A percentile compares a stretch with the other conserved stretches of the same genome.
These are phyloP conservation scores for Anhinga rufa DNA, from an alignment of 2,113 vertebrate genomes.

Conservation along the genomic window DNA sequence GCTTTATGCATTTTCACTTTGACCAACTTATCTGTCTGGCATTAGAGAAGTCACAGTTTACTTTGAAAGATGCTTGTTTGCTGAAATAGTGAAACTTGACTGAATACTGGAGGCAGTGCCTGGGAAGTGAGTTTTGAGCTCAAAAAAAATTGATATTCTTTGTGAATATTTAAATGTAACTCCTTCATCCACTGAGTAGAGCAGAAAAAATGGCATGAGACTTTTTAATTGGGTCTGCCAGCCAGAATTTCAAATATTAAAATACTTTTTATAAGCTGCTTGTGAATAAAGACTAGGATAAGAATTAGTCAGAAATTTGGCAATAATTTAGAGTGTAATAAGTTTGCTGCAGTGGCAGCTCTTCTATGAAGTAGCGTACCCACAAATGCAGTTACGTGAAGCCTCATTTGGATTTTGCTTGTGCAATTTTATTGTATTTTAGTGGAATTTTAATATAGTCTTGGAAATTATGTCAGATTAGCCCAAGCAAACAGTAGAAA, in stretches of 20 bases:
- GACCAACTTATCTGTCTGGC: neutral
- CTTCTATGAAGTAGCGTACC: neutral
- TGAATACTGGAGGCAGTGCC: neutral
- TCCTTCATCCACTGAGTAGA: neutral
- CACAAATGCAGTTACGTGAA: neutral
- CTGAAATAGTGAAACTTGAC: neutral
- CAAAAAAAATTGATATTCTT: neutral
- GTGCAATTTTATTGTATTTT: neutral
- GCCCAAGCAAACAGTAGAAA: neutral
- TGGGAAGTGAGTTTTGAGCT: neutral
- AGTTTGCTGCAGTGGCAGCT: neutral
- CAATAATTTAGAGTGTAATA: neutral
- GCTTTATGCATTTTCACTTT: neutral
- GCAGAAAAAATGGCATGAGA: neutral
- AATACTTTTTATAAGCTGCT: neutral
- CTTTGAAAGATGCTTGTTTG: neutral
- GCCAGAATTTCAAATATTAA: neutral
- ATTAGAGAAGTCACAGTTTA: neutral
- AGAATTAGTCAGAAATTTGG: neutral
- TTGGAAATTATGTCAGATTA: neutral
- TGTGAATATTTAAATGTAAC: neutral
- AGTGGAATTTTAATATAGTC: neutral
- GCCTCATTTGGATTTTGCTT: neutral
- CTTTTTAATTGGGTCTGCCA: neutral
- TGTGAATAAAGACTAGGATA: neutral